Evolutionary conservation across 1,140 invertebrate species (phyloP).

Genomic region (Pollicipes pollicipes): DNA sequence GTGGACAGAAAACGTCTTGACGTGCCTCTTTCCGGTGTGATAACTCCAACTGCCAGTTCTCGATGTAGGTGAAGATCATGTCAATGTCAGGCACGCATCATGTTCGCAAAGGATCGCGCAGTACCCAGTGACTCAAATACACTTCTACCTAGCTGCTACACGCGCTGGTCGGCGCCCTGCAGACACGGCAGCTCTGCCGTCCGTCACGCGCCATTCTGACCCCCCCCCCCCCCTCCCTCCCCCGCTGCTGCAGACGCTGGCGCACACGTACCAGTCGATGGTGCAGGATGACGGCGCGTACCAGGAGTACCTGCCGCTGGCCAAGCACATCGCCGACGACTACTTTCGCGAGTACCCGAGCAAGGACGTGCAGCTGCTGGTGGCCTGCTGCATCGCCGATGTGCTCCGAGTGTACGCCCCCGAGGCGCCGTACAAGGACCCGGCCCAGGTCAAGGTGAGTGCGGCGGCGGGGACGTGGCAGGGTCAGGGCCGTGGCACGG

Average conservation of each 20-base stretch:
- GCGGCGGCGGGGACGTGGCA: conserved; percentile 3
- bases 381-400: conserved; percentile 93
- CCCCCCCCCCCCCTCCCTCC: neutral
- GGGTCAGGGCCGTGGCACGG: no score
- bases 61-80: no score
- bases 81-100: no score
- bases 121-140: no score
- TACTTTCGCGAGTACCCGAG: conserved; percentile 76
- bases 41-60: no score
- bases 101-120: no score
- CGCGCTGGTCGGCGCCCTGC: no score
- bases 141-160: no score
- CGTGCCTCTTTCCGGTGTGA: no score
- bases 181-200: no score
- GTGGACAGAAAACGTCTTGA: no score
- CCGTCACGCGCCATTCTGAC: no score
- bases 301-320: conserved; percentile 79
- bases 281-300: conserved; percentile 88
- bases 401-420: conserved; percentile 93
- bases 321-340: conserved; percentile 82
- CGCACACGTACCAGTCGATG: conserved; percentile 87
- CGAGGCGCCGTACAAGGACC: conserved; percentile 93
- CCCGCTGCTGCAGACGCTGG: conserved; percentile 40
- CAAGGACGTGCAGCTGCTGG: conserved; percentile 80
- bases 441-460: conserved; percentile 62